Conservation (phyloP, 2,888 invertebrate genomes). For the Merodon equestris region DNA sequence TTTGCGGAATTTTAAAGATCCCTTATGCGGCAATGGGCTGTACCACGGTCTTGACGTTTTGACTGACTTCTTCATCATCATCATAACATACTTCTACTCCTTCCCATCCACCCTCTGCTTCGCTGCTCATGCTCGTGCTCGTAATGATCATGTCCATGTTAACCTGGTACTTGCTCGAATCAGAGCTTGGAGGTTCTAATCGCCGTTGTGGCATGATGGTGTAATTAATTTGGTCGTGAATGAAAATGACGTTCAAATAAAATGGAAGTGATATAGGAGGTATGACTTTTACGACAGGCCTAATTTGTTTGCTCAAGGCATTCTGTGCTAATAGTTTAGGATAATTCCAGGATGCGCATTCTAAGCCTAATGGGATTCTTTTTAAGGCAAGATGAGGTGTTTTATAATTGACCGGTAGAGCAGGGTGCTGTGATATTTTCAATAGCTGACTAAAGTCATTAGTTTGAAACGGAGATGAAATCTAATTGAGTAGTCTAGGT, state of each 20-base stretch:
- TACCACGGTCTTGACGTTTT: slow-evolving; percentile 46
- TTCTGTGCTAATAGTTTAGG: too few species aligned
- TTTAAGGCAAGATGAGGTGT: too few species aligned
- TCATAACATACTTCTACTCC: slow-evolving; percentile 14
- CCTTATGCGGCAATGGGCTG: neutral
- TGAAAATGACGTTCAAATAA: slow-evolving; percentile 42
- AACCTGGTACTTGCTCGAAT: slow-evolving; percentile 24
- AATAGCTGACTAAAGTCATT: too few species aligned
- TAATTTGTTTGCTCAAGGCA: slow-evolving; percentile 32
- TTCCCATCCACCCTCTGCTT: too few species aligned
- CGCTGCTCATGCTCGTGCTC: neutral
- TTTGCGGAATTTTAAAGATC: slow-evolving; percentile 57
- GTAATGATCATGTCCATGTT: slow-evolving; percentile 44
- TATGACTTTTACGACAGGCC: slow-evolving; percentile 29
- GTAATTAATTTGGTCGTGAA: slow-evolving; percentile 46
- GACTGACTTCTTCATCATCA: slow-evolving; percentile 63
- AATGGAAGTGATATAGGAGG: slow-evolving; percentile 32
- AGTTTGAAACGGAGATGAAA: too few species aligned
- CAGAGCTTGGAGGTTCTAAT: slow-evolving; percentile 29
- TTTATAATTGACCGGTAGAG: too few species aligned
- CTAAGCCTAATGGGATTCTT: too few species aligned
- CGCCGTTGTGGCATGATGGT: slow-evolving; percentile 11
- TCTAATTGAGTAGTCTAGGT: too few species aligned
- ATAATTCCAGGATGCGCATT: too few species aligned
- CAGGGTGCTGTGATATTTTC: too few species aligned